Conservation (phyloP, 2,113 vertebrate species). For the Barbus barbus region DNA sequence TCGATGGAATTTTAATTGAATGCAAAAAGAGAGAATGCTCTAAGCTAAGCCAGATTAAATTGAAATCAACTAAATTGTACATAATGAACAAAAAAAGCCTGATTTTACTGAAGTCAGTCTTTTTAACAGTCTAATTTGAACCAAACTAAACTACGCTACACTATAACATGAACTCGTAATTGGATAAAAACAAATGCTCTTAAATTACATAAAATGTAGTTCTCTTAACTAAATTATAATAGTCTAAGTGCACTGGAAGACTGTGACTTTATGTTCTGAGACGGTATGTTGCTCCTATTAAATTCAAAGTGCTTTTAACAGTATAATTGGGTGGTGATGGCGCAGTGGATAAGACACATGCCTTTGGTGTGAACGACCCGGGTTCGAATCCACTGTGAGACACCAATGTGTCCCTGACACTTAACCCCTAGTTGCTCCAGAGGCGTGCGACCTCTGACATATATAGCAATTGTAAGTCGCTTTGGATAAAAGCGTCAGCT, state of each 20-base stretch:
- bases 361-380: no score
- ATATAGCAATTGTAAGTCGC: no score
- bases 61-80: background rate
- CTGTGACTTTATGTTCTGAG: no score
- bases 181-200: background rate
- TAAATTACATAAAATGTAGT: background rate
- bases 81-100: background rate
- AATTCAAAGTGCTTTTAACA: background rate
- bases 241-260: background rate
- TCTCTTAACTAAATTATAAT: background rate
- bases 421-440: no score
- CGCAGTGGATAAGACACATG: no score
- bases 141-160: background rate
- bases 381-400: no score
- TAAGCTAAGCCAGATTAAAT: background rate
- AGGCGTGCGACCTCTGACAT: no score
- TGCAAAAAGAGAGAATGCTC: no score
- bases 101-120: background rate
- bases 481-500: no score
- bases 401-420: no score
- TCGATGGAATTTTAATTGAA: background rate
- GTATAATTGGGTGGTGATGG: no score
- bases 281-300: background rate
- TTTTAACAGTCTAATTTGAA: background rate
- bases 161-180: background rate